Base-by-base conservation (phyloP, 2,888 invertebrate species). In the Cyrtodaria siliqua region DNA sequence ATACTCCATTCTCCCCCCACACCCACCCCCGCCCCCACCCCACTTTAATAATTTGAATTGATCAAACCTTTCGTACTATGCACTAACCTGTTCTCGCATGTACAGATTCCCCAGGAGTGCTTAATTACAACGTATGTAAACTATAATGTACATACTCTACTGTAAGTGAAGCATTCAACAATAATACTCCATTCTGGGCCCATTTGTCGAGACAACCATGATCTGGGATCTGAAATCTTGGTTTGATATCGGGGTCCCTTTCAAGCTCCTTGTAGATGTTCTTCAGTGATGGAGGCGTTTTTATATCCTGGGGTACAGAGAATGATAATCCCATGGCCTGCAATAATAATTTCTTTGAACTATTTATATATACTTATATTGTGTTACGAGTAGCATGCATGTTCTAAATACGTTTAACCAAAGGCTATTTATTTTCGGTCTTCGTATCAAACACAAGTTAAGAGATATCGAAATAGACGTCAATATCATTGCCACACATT, bases 201-300 rank as follows among this genome's bases (percentile, higher is more conserved):
- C 92, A 92, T 16, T 83, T 79, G 60, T 86, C 85, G 23, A 92
- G 79, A 68, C 86, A 86, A 16, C 92, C 92, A 68, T 88, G 87
- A 20, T 76, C 74, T 6, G 91, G 91, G 18, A 55, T 61, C 33
- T 67, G 78, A 62, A 92, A 92, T 1, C 86, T 86, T 4, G 80
- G 82, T 33, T 33, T 33, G 67, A 94, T 93, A 82, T 95, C 94
- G 1, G 82, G 88, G 83, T 95, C 95, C 8, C 81, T 89, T 9
- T 87, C 88, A 70, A 95, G 87, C 87, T 95, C 95, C 85, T 94
- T 91, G 75, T 86, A 91, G 61, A 92, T 91, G 77, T 92, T 92
- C 73, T 85, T 89, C 63, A 92, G 71, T 0, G 91, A 90, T 9
- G 89, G 90, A 9, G 91, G 91, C 12, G 86, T 53, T 2, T 66